Evolutionary conservation across 2,888 invertebrate genomes (phyloP), one percentile per base, ranked within the genome.

Genomic region (Trissolcus japonicus): DNA sequence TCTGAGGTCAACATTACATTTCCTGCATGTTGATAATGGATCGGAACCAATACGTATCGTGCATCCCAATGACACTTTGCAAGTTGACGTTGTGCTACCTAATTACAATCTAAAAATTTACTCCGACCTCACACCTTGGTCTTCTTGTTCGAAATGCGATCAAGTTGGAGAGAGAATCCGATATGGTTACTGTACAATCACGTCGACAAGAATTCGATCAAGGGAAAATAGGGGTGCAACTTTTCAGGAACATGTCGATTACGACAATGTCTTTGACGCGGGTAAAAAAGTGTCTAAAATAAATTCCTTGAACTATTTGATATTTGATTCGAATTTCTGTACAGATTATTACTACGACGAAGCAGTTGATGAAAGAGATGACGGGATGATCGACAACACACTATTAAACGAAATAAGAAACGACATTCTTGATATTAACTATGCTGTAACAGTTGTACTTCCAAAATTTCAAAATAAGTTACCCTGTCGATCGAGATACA

Each of bases 101-200:
- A 80, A 81, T 69, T 87, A 82, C 29, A 84, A 89, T 72, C 80
- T 93, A 63, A 82, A 86, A 67, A 74, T 92, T 56, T 91, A 90
- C 79, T 93, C 91, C 0, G 86, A 88, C 6, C 94, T 94, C 94
- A 89, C 91, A 0, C 83, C 87, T 0, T 94, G 94, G 94, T 92
- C 92, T 6, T 87, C 90, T 29, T 94, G 95, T 85, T 93, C 92
- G 73, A 87, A 86, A 7, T 94, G 94, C 81, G 91, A 89, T 43
- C 85, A 83, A 60, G 90, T 92, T 21, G 94, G 94, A 4, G 90
- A 91, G 79, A 88, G 90, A 76, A 87, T 91, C 29, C 90, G 92
- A 74, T 90, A 91, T 54, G 94, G 94, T 11, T 90, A 92, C 54
- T 94, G 94, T 82, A 91, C 90, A 72, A 79, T 87, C 67, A 84